A percentile compares a stretch with the other conserved stretches of the same genome.
Evolutionary conservation across 2,797 vertebrate species (phyloP).

Genomic region (Mycteria americana): DNA sequence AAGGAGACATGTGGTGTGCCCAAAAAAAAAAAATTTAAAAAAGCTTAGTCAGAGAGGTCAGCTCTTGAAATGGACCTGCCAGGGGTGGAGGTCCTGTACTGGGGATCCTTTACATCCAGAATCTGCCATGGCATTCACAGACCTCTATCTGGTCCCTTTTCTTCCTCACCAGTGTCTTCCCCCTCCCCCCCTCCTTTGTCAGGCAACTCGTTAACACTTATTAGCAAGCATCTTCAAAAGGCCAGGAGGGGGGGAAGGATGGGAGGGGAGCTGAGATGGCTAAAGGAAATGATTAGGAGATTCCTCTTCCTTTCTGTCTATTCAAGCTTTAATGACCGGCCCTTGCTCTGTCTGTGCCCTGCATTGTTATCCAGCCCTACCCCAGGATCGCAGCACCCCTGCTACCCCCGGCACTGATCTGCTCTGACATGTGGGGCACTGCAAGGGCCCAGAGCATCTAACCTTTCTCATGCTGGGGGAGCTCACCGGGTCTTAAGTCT

Average conservation of each 20-base stretch:
- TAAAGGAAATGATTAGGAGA: slow-evolving; percentile 65
- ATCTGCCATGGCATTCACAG: not conserved
- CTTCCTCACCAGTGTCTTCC: not conserved
- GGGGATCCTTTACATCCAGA: not conserved
- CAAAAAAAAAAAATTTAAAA: not conserved
- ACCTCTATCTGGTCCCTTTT: slow-evolving; percentile 29
- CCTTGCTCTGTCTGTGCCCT: slow-evolving; percentile 3
- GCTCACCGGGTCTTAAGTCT: not conserved
- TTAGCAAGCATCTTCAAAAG: slow-evolving; percentile 68
- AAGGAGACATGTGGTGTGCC: not conserved
- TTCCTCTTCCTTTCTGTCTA: slow-evolving; percentile 55
- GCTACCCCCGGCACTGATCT: not conserved
- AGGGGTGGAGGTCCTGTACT: not conserved
- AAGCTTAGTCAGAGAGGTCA: not conserved
- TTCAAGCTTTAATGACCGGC: slow-evolving; percentile 45
- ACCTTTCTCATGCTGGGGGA: not conserved
- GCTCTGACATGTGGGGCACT: not conserved
- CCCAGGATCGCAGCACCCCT: not conserved
- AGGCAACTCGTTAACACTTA: slow-evolving; percentile 65
- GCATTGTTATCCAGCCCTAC: slow-evolving; percentile 7
- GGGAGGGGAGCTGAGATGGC: slow-evolving; percentile 51
- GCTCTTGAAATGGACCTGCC: not conserved
- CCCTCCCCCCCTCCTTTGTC: slow-evolving; percentile 46
- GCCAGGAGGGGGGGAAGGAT: slow-evolving; percentile 14
- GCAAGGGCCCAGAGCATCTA: not conserved